Evolutionary conservation across 2,888 invertebrate species (phyloP).

Genomic region (Diachrysia chrysitis): DNA sequence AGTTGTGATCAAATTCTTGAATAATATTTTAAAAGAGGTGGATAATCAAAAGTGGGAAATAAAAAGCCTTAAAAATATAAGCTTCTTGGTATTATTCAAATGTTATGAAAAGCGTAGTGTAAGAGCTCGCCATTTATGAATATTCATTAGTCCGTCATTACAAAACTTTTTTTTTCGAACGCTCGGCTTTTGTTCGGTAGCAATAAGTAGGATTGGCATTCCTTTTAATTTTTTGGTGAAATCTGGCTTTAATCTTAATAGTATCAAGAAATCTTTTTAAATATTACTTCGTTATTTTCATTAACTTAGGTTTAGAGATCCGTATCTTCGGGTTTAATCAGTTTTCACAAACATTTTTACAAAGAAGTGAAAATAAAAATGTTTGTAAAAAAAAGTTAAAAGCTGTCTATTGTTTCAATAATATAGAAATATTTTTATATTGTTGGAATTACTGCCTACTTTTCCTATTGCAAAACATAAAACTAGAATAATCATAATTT

Average conservation of each 20-base stretch:
- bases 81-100: constrained; percentile 66
- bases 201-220: constrained; percentile 44
- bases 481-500: too few relatives aligned
- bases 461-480: too few relatives aligned
- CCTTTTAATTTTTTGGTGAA: constrained; percentile 21
- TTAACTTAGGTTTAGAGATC: not conserved
- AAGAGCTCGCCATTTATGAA: constrained; percentile 62
- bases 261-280: constrained; percentile 3
- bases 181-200: constrained; percentile 45
- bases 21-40: constrained; percentile 26
- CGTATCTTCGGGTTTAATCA: not conserved
- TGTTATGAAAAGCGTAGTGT: constrained; percentile 66
- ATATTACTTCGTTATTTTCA: constrained; percentile 1
- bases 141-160: constrained; percentile 65
- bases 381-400: too few relatives aligned
- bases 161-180: constrained; percentile 57
- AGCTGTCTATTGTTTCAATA: too few relatives aligned
- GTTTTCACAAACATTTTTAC: too few relatives aligned
- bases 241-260: constrained; percentile 7
- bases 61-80: constrained; percentile 52
- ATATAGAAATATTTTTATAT: too few relatives aligned
- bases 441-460: too few relatives aligned
- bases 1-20: constrained; percentile 20
- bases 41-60: constrained; percentile 48
- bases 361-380: too few relatives aligned